Base-by-base conservation (phyloP, 2,888 invertebrate genomes). In the Lucinisca nassula region DNA sequence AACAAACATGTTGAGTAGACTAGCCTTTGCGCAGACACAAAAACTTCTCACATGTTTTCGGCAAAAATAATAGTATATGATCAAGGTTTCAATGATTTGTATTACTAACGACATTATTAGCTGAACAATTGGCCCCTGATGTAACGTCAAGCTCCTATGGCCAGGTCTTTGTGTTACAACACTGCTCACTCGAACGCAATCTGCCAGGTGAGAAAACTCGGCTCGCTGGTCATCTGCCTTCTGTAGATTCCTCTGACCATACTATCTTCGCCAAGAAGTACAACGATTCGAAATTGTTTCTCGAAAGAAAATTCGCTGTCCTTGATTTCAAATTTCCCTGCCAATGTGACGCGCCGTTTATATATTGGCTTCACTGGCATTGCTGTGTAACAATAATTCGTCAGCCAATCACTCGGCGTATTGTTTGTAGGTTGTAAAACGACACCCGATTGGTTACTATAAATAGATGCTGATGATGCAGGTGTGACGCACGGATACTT, bases 191-290 rank as follows among this genome's bases (percentile, higher is more conserved):
- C n/a, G n/a, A 38, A 37, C n/a, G 45, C 24, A n/a, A 74, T 40
- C 24, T 24, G 27, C 74, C 74, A 74, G 2, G 74, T 74, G 10
- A 74, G 30, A 30, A 74, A 74, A 21, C n/a, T 24, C 24, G 38
- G 12, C 17, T 74, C 45, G 12, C 27, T 74, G 14, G 74, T 74
- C 74, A 74, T 74, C 24, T 74, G 74, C 45, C 74, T 24, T 74
- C 74, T 74, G 45, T 74, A 74, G 3, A 74, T 74, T 74, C 74
- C 74, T 49, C 24, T 74, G 10, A 74, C 45, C 12, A 24, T 14
- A 30, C n/a, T 24, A 30, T 74, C 45, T 12, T 35, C 24, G 6
- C 35, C 74, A 6, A 45, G 45, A 27, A 74, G 6, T 6, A 74
- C 38, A 2, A 74, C 30, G 27, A 74, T 45, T 27, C 74, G 24